Evolutionary conservation across 1,140 invertebrate species (phyloP), one percentile per base, ranked within the genome.

Genomic region (Anagrus nilaparvatae): DNA sequence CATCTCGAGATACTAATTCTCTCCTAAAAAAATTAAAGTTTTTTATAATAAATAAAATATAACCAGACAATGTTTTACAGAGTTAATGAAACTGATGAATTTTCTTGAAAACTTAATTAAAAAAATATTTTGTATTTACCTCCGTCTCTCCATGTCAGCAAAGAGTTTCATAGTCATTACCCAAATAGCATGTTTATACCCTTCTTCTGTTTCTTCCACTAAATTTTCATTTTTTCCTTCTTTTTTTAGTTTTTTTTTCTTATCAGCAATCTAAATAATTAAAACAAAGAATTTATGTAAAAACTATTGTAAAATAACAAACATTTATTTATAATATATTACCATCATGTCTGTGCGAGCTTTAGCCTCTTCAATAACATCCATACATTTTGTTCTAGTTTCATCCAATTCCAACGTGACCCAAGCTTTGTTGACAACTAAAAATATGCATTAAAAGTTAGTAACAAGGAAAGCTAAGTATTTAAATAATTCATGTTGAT

Each of bases 151-250:
- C 77, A 97, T 85, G 64, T 98, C 94, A 36, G 94, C 95, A 77
- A 97, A 98, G 21, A 97, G 69, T 77, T 97, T 97, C 87, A 96
- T 97, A 4, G 92, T 96, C 77, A 96, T 86, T 9, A 97, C 91
- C 74, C 95, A 95, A 14, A 97, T 77, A 14, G 93, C 82, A 73
- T 95, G 91, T 68, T 88, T 90, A 55, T 87, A 93, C 63, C 93
- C 89, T 30, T 76, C 78, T 27, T 87, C 82, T 63, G 95, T 87
- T 74, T 99, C 96, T 72, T 99, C 96, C 28, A 95, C 93, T 35
- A 97, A 82, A 48, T 73, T 71, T 46, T 71, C 67, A 5, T 72
- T 60, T 64, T 87, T 85, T 30, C 89, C 88, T 61, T 97, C 94
- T 65, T 93, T 94, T 70, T 89, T 94, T 24, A 87, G 62, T 62